Percentiles rank a stretch among this genome's conserved stretches.
Conservation (phyloP, 2,113 vertebrate species). For the Limnothrissa miodon region DNA sequence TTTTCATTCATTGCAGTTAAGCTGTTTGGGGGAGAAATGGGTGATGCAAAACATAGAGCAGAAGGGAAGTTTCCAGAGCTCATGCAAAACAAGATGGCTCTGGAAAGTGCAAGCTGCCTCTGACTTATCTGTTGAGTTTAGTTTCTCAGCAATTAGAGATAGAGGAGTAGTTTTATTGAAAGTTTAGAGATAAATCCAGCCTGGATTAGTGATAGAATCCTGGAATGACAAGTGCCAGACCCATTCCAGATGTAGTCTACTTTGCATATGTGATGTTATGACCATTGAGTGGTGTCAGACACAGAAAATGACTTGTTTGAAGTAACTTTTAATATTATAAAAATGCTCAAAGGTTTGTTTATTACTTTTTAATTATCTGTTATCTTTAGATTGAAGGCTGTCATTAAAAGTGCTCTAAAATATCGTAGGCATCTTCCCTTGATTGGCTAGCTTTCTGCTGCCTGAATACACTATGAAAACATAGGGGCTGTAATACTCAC, state of each 20-base stretch:
- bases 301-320: no score
- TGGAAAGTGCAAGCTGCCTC: background rate
- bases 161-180: background rate
- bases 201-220: background rate
- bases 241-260: background rate
- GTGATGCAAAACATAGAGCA: background rate
- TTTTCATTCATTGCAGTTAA: constrained; percentile 12
- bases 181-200: constrained; percentile 1
- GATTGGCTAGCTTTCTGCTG: no score
- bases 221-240: background rate
- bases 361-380: background rate
- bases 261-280: background rate
- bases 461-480: no score
- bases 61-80: background rate
- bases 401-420: no score
- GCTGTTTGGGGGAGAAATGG: background rate
- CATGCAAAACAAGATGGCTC: background rate
- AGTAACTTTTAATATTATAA: no score
- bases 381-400: background rate
- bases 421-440: no score
- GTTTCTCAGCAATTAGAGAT: background rate
- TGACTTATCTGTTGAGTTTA: background rate
- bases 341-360: no score
- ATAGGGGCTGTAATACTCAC: no score
- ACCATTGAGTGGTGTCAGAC: background rate